phyloP scores from a whole-genome alignment of 2,113 vertebrate species.

The Neogobius melanostomus region DNA sequence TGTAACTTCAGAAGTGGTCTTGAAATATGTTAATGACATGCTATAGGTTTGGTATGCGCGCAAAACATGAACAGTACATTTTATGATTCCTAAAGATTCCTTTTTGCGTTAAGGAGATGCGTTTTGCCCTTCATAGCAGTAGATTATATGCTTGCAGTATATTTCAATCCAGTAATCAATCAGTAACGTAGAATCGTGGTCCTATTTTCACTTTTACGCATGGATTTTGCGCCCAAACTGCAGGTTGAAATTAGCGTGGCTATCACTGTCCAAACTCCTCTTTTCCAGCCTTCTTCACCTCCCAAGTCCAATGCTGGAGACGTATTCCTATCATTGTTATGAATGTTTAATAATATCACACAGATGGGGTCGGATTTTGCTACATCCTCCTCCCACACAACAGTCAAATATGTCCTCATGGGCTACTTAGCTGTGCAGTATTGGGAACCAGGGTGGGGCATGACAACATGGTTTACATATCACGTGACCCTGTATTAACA shows the following conservation, averaged over 20 bases:
- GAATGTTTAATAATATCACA: slow-evolving; percentile 9
- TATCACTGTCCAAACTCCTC: background rate
- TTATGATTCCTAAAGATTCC: background rate
- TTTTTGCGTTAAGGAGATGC: background rate
- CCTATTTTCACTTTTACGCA: background rate
- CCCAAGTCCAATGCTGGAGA: background rate
- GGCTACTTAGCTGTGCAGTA: slow-evolving; percentile 55
- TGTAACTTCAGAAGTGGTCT: background rate
- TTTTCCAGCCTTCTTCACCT: background rate
- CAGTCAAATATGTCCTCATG: slow-evolving; percentile 53
- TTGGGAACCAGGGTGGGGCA: slow-evolving; percentile 68
- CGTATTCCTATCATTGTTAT: slow-evolving; percentile 3
- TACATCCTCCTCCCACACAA: slow-evolving; percentile 34
- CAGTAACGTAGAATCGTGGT: background rate
- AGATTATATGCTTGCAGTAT: background rate
- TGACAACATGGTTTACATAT: slow-evolving; percentile 73
- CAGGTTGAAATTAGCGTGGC: no score
- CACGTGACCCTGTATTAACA: slow-evolving; percentile 78
- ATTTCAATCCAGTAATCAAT: background rate
- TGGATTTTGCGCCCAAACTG: no score
- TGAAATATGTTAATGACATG: background rate
- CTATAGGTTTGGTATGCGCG: background rate
- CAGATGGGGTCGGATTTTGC: slow-evolving; percentile 12
- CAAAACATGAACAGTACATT: background rate
- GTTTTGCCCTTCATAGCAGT: background rate